Conservation (phyloP, 1,140 invertebrate genomes). For the Bombus consobrinus region DNA sequence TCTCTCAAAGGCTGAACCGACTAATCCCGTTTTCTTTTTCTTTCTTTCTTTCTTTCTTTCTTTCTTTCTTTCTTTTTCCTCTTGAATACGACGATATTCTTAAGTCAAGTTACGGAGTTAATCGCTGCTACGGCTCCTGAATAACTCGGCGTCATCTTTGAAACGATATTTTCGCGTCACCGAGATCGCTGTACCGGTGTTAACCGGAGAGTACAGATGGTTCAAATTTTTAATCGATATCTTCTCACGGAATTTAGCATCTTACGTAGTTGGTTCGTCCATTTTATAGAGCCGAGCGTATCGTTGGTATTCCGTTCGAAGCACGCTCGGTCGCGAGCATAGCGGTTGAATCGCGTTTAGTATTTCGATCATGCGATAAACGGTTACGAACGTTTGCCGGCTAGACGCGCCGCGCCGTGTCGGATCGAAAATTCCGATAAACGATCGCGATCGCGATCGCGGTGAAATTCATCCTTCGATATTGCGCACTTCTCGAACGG, state of each 20-base stretch:
- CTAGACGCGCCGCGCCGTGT: background rate
- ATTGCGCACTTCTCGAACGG: background rate
- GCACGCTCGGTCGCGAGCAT: background rate
- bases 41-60: too few relatives aligned
- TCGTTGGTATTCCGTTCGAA: constrained; percentile 22
- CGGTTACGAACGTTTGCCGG: constrained; percentile 12
- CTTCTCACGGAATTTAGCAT: too few relatives aligned
- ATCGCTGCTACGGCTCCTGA: too few relatives aligned
- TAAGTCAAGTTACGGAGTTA: fast-evolving
- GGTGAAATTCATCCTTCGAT: background rate
- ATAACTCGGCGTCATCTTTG: too few relatives aligned
- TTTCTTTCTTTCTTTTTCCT: too few relatives aligned
- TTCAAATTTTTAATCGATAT: too few relatives aligned
- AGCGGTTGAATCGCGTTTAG: constrained; percentile 36
- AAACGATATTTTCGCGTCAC: too few relatives aligned
- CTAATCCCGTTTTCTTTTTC: too few relatives aligned
- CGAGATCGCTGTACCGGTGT: too few relatives aligned
- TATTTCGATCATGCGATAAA: constrained; percentile 42
- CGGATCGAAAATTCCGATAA: constrained; percentile 26
- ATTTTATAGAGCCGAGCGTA: background rate
- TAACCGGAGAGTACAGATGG: too few relatives aligned
- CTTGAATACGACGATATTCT: too few relatives aligned
- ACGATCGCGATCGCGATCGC: background rate
- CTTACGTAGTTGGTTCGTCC: background rate
- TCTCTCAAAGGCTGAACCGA: too few relatives aligned